Percentiles rank a stretch among this genome's conserved stretches.
These are phyloP conservation scores for Dryadula phaetusa DNA, from an alignment of 2,888 invertebrate species.

Conservation along the genomic window DNA sequence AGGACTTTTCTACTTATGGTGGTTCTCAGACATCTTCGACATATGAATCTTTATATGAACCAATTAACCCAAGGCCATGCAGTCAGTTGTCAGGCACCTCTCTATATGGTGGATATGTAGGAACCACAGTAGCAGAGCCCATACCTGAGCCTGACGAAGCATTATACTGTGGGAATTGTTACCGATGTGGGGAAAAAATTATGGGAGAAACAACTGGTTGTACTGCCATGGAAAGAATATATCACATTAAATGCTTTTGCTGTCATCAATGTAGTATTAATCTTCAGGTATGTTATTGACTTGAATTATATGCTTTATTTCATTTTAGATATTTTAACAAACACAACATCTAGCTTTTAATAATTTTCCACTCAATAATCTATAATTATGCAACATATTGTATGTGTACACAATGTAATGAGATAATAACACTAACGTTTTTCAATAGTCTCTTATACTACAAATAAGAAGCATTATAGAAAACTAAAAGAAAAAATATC, in stretches of 20 bases:
- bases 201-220: slow-evolving; percentile 98
- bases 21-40: slow-evolving; percentile 86
- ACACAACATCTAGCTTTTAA: too few relatives aligned
- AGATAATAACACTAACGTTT: too few relatives aligned
- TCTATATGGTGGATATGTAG: slow-evolving; percentile 84
- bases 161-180: slow-evolving; percentile 94
- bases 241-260: slow-evolving; percentile 97
- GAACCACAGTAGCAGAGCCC: slow-evolving; percentile 90
- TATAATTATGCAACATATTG: too few relatives aligned
- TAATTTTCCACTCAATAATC: too few relatives aligned
- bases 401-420: not conserved
- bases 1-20: slow-evolving; percentile 84
- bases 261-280: slow-evolving; percentile 96
- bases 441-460: too few relatives aligned
- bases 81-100: slow-evolving; percentile 86
- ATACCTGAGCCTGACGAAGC: slow-evolving; percentile 89
- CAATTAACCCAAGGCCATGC: slow-evolving; percentile 85
- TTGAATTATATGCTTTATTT: too few relatives aligned
- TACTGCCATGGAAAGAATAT: slow-evolving; percentile 98
- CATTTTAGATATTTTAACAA: too few relatives aligned
- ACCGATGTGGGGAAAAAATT: slow-evolving; percentile 95
- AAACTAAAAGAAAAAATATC: too few relatives aligned
- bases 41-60: slow-evolving; percentile 87
- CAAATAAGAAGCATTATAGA: too few relatives aligned
- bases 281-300: slow-evolving; percentile 82